Evolutionary conservation across 1,140 invertebrate species (phyloP), one percentile per base, ranked within the genome.

Genomic region (Drosophila neocordata): DNA sequence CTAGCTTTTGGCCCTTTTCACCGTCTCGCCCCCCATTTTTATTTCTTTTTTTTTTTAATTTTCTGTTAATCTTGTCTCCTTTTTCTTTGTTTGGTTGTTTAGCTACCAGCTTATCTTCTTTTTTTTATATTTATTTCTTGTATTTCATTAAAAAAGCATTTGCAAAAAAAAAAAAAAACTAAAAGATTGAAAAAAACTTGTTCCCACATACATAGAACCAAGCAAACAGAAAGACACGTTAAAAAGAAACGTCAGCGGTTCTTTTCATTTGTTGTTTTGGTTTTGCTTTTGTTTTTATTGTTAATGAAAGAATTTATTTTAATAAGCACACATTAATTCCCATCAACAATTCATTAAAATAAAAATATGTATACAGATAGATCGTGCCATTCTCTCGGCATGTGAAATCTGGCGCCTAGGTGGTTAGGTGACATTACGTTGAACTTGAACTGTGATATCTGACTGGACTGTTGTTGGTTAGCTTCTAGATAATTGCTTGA

Each of bases 61-160:
- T 38, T 55, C 27, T 18, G 18, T 59, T 53, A 48, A 48, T 68
- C 31, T 27, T 24, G 58, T 38, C 60, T 57, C 58, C 55, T 52
- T 73, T 67, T 69, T 41, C 62, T 20, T 48, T 64, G 41, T 48
- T 67, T 68, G 38, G 60, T 77, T 81, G 55, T 76, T 78, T 78
- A 72, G 68, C 73, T 68, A 65, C 74, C 79, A 62, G 69, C 82
- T 88, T 88, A 87, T 83, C 82, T 79, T 72, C 69, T 65, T 48
- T 15, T 44, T 44, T 24, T 24, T 24, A 24, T 20, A 48, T 48
- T 18, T 48, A 31, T 31, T 31, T 31, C 6, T 31, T 31, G 66
- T 88, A 88, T 88, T 87, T 88, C 79, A 87, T 88, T 87, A 87
- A 87, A 88, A 88, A 88, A 69, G 76, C 83, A 88, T 87, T 87